These are phyloP conservation scores for Tortricodes alternella DNA, from an alignment of 2,888 invertebrate species.

Conservation along the genomic window DNA sequence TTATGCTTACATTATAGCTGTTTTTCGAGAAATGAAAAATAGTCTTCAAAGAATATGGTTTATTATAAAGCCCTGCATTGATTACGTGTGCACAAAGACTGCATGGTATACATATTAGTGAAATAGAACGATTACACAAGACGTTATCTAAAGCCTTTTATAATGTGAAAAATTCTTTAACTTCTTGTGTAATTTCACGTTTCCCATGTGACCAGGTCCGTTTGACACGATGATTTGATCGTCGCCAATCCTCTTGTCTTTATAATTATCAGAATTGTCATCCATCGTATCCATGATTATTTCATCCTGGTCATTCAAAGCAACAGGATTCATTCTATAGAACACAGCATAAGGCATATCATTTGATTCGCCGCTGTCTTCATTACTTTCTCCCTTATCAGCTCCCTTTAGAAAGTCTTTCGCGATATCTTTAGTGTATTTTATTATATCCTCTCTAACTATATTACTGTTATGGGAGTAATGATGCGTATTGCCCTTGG, in stretches of 20 bases:
- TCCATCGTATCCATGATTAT: conserved; percentile 35
- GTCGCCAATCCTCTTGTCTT: conserved; percentile 36
- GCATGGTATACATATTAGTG: no score
- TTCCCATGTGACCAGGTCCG: conserved; percentile 33
- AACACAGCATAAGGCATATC: conserved; percentile 59
- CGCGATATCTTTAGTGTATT: conserved; percentile 14
- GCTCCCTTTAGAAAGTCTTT: conserved; percentile 30
- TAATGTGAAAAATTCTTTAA: conserved; percentile 39
- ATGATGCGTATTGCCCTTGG: conserved; percentile 35
- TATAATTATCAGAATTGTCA: conserved; percentile 30
- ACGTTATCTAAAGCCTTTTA: neutral
- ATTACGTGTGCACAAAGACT: no score
- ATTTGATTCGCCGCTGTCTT: conserved; percentile 42
- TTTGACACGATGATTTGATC: conserved; percentile 26
- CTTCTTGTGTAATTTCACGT: conserved; percentile 42
- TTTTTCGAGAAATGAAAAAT: neutral
- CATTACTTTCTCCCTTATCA: conserved; percentile 42
- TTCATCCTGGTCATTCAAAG: conserved; percentile 41
- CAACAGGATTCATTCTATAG: conserved; percentile 54
- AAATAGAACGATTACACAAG: neutral
- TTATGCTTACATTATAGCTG: no score
- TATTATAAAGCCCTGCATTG: neutral
- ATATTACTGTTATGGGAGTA: no score
- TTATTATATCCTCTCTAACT: neutral
- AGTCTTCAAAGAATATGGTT: neutral